phyloP scores from a whole-genome alignment of 2,888 invertebrate genomes.

The Mongoloraphidia duomilia region DNA sequence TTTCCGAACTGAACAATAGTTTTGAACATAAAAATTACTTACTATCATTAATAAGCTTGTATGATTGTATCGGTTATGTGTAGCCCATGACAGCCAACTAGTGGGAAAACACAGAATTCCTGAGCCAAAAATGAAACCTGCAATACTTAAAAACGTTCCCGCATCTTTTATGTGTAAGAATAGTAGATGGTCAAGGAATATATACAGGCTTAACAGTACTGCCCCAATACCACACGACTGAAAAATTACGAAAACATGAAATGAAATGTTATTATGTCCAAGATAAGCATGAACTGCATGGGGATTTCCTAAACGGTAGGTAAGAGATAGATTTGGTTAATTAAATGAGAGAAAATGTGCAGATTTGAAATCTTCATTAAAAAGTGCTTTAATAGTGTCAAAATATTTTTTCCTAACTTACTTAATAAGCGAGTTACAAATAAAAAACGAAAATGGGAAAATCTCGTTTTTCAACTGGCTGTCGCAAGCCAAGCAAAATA shows the following conservation, averaged over 20 bases:
- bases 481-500: too few species aligned
- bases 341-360: too few species aligned
- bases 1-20: neutral
- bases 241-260: neutral
- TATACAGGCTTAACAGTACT: slow-evolving; percentile 4
- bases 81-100: slow-evolving; percentile 14
- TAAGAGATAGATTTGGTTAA: too few species aligned
- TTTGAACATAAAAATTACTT: slow-evolving; percentile 1
- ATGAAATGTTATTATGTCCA: too few species aligned
- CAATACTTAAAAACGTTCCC: slow-evolving; percentile 8
- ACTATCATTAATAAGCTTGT: slow-evolving; percentile 13
- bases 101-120: slow-evolving; percentile 13
- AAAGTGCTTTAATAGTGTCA: too few species aligned
- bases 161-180: slow-evolving; percentile 10
- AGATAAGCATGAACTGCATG: too few species aligned
- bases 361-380: too few species aligned
- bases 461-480: too few species aligned
- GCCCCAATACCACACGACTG: slow-evolving; percentile 12
- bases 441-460: too few species aligned
- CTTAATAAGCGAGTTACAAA: too few species aligned
- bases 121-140: slow-evolving; percentile 10
- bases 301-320: too few species aligned
- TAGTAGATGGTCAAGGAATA: slow-evolving; percentile 10
- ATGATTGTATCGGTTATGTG: slow-evolving; percentile 13
- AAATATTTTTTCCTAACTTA: too few species aligned